These are phyloP conservation scores for Takifugu rubripes DNA, from an alignment of 2,797 vertebrate genomes.

Conservation along the genomic window DNA sequence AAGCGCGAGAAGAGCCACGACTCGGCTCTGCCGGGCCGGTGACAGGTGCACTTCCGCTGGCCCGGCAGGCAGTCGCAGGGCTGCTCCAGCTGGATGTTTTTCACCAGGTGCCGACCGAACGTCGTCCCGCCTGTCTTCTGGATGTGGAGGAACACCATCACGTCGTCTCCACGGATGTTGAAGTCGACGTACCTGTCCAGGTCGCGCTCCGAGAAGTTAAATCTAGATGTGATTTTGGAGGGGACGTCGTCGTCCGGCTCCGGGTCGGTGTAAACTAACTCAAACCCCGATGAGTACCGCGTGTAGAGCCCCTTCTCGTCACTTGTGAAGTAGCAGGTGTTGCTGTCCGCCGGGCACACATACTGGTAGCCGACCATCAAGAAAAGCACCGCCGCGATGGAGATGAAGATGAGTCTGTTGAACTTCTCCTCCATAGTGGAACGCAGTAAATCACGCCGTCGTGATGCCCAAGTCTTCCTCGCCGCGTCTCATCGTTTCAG, in stretches of 20 bases:
- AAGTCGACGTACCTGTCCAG: conserved; percentile 83
- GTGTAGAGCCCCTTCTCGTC: conserved; percentile 57
- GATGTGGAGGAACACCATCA: conserved; percentile 94
- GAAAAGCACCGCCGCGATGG: conserved; percentile 84
- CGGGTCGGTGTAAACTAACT: conserved; percentile 62
- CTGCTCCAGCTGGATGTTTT: conserved; percentile 91
- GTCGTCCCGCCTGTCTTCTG: conserved; percentile 96
- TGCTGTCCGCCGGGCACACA: conserved; percentile 83
- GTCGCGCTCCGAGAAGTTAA: conserved; percentile 84
- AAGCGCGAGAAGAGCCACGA: conserved; percentile 97
- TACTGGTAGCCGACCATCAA: conserved; percentile 89
- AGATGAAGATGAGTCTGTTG: conserved; percentile 86
- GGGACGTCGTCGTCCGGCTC: conserved; percentile 70
- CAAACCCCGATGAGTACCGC: conserved; percentile 51
- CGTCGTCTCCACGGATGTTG: conserved; percentile 86
- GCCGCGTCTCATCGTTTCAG: conserved; percentile 50
- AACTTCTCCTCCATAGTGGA: conserved; percentile 88
- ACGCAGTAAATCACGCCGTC: conserved; percentile 48
- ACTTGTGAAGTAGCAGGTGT: conserved; percentile 75
- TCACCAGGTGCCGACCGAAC: conserved; percentile 91
- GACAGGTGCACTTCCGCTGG: conserved; percentile 92
- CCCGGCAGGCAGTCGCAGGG: conserved; percentile 88
- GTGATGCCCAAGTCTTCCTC: conserved; percentile 33
- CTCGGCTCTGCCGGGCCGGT: conserved; percentile 86
- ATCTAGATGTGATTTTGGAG: conserved; percentile 72